Percentiles rank a stretch among this genome's conserved stretches.
Conservation (phyloP, 2,113 vertebrate species). For the Pollimyrus isidori region DNA sequence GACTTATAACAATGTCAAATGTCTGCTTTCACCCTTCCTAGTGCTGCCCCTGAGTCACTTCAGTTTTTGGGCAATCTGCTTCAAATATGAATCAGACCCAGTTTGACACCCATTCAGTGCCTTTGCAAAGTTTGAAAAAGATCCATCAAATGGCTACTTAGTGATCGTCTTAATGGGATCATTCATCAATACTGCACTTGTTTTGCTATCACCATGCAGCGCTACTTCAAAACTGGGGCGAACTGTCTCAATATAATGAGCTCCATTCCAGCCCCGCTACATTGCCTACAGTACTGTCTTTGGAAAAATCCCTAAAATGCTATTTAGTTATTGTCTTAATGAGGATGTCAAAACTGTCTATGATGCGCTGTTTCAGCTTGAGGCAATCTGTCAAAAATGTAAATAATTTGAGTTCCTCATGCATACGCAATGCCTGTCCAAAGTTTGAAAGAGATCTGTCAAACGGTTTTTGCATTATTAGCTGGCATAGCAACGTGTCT, state of each 20-base stretch:
- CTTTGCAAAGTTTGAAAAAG: background rate
- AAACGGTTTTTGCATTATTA: background rate
- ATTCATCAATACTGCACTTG: background rate
- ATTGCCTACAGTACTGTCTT: background rate
- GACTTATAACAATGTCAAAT: background rate
- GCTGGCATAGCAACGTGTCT: background rate
- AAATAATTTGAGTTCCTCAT: background rate
- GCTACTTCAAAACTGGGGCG: background rate
- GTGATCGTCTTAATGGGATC: background rate
- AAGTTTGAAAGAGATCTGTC: background rate
- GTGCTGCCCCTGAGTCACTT: background rate
- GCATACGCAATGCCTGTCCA: background rate
- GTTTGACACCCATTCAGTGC: background rate
- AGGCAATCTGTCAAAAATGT: background rate
- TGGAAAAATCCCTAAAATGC: background rate
- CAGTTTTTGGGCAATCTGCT: background rate
- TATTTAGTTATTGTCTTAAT: background rate
- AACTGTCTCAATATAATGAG: background rate
- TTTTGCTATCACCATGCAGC: background rate
- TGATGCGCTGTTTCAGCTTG: background rate
- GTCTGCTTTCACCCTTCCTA: background rate
- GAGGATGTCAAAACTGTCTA: background rate
- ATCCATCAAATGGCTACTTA: background rate
- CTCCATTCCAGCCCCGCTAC: background rate
- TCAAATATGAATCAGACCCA: background rate